Base-by-base conservation (phyloP, 2,888 invertebrate species). In the Dynastes grantii region DNA sequence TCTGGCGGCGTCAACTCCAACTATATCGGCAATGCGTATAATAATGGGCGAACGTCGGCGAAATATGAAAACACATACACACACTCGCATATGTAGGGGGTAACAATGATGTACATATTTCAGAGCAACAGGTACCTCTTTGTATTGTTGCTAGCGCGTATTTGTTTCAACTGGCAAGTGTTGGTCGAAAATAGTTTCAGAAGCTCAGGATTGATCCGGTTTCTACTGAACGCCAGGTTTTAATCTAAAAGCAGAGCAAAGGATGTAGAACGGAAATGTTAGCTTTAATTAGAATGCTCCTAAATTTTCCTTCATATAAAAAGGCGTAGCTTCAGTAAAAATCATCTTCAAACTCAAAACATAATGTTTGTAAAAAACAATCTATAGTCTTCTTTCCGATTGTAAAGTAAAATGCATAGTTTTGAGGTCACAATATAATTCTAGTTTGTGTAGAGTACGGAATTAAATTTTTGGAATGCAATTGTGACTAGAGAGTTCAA, bases 341-440 rank as follows among this genome's bases (percentile, higher is more conserved):
- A 9, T 45, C 45, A 45, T 6, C 8, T 11, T 37, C 4, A 37
- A 37, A 37, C 37, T 37, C 37, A 37, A 37, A 55, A n/a, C 2
- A 55, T 11, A 55, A 22, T 55, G 55, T 22, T 13, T 55, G 55
- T 22, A n/a, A 55, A 22, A n/a, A 55, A 55, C 22, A 55, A 1
- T 55, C 6, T 27, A 27, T 22, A 22, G 9, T 27, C 11, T 27
- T 63, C 11, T 13, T 29, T 63, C 2, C 63, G 32, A 32, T 45
- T 83, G 83, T 82, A 83, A 45, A 45, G 8, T 8, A 11, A 8
- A 45, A 11, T 11, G 45, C 11, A 8, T 8, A 11, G 11, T 11
- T 8, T 8, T 11, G 11, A 45, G 45, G 45, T 37, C 0, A 37
- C 32, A 37, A 5, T 37, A 5, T 37, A 37, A 37, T 37, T 37